Base-by-base conservation (phyloP, 2,797 vertebrate genomes). In the Florisuga fusca region DNA sequence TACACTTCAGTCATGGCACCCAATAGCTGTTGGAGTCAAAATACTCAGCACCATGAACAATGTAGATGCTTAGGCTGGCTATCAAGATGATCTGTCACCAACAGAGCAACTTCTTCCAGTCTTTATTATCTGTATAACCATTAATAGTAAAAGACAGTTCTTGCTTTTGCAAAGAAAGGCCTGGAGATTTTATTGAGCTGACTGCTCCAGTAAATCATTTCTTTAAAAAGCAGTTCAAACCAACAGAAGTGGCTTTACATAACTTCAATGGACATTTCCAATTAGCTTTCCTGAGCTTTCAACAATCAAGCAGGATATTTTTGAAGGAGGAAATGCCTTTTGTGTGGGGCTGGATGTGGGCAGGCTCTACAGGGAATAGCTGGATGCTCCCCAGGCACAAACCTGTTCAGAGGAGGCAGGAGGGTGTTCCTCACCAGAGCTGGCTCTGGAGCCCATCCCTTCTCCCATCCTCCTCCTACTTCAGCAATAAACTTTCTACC, bases 291-390 rank as follows among this genome's bases (percentile, higher is more conserved):
- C 77, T 54, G 87, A 66, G 72, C 66, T 74, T 62, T 51, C 55
- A 48, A 36, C 34, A 29, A 61, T 46, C 31, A 81, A 64, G 27
- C 18, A 46, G 46, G 64, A 43, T 1, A 2, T 18, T 90, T 55
- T 22, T 15, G 34, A 29, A 69, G 19, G 17, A 34, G 27, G 25
- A 61, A 78, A 87, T 58, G 62, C 58, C 34, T 78, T 71, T 51
- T 3, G 5, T 10, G 20, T 1, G 1, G 55, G 41, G 3, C 54
- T 58, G 2, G 5, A 46, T 2, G 4, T 5, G 1, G n/a, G 27
- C 10, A 1, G 53, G 46, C 34, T 45, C 45, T 53, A 41, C 1
- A 1, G 38, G 17, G 61, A 69, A 7, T 50, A 59, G 69, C 74
- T 50, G 17, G 19, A 41, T 54, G 59, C 87, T 90, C 63, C 25